Base-by-base conservation (phyloP, 2,797 vertebrate species). In the Huso huso region DNA sequence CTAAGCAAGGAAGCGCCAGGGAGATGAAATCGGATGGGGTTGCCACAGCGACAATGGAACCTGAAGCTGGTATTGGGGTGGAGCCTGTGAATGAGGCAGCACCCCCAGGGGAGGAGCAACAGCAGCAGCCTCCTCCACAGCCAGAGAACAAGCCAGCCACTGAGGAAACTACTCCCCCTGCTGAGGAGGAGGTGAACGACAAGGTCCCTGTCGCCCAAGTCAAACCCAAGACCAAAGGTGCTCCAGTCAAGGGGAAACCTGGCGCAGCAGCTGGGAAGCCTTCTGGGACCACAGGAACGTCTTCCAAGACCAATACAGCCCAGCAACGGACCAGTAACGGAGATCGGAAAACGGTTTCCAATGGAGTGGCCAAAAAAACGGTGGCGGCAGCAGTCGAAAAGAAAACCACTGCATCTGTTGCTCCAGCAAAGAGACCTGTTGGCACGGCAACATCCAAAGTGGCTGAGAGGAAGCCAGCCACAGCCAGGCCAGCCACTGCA, bases 1-100 rank as follows among this genome's bases (percentile, higher is more conserved):
- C 4, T 37, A 37, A 37, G 23, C 23, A 37, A 37, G 23, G 23
- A 37, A 37, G 23, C 4, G 23, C 23, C 23, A 77, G 76, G 77
- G 78, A 85, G 77, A 91, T 91, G 90, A 91, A 90, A 80, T 88
- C 90, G 51, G 90, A 91, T 82, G 89, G 89, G 73, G 87, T 89
- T 78, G 81, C 84, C 79, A 84, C 83, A 61, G 84, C 81, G 72
- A 73, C 79, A 0, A 67, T 84, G 77, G 87, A 88, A 78, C 83
- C 88, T 68, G 52, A 55, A 9, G 52, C 9, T 37, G 23, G 9
- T 9, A 9, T 10, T 9, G 85, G 86, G 37, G 84, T 86, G n/a
- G 79, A 82, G 73, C 78, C 76, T 50, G 78, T 68, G 5, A 79
- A 80, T 50, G 86, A 87, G 66, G 82, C 66, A 10, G 76, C 68